Base-by-base conservation (phyloP, 2,888 invertebrate genomes). In the Drosophila emarginata region DNA sequence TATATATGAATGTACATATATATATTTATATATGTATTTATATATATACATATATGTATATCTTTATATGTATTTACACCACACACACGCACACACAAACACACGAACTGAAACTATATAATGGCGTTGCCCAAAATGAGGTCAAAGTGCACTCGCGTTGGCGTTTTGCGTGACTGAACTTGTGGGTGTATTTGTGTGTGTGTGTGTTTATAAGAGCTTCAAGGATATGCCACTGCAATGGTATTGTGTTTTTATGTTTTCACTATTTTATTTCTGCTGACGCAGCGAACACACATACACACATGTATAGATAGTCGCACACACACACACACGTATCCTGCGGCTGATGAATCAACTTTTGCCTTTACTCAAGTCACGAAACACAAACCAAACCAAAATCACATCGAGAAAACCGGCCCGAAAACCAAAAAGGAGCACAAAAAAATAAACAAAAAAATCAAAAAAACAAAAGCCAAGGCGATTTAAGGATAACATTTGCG, bases 301-400 rank as follows among this genome's bases (percentile, higher is more conserved):
- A 50, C 59, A 26, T n/a, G 4, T 2, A 32, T 32, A 32, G 11
- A 32, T 32, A 9, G 2, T 32, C 11, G 32, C 32, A 32, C 32
- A 32, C 9, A 14, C 60, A 45, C 60, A 32, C 18, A 45, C 28
- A 36, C 12, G 70, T 82, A 72, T 75, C 88, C 86, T 81, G 86
- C 74, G 88, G 82, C 88, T 87, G 88, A 87, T 83, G 88, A 87
- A 87, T 77, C 88, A 85, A 83, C 82, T 87, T 83, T 79, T 86
- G 86, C 79, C 86, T 77, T 80, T 70, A 79, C 88, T 87, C 86
- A 87, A 83, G 82, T 83, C 88, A 83, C 82, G 82, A 85, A 83
- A 82, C 83, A 74, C 88, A 85, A 85, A 79, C 88, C 74, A 72
- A 80, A 40, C 61, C 74, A 68, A 76, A 80, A 77, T 65, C 67